Conservation (phyloP, 2,888 invertebrate genomes). For the Nephrotoma guestfalica region DNA sequence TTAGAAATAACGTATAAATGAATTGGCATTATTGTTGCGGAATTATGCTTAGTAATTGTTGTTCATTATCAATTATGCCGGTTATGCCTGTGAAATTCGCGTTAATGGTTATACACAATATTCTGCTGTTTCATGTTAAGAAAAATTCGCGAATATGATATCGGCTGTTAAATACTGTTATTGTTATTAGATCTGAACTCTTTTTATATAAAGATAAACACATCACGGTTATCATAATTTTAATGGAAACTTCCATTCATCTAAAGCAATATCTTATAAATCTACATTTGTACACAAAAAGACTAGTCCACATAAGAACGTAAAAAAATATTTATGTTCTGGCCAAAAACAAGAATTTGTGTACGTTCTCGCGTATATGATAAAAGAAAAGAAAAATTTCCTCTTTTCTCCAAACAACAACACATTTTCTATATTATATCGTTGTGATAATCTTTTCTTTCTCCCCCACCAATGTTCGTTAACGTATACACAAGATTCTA, state of each 20-base stretch:
- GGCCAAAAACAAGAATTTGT: background rate
- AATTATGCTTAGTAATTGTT: background rate
- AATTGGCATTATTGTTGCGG: background rate
- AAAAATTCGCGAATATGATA: background rate
- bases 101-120: background rate
- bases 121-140: background rate
- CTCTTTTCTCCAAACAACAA: background rate
- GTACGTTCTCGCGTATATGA: background rate
- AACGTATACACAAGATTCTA: background rate
- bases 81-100: background rate
- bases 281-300: background rate
- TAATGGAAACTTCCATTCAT: background rate
- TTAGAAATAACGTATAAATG: background rate
- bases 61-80: background rate
- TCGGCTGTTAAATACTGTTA: background rate
- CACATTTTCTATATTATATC: background rate
- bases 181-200: background rate
- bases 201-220: background rate
- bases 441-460: background rate
- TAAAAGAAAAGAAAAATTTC: background rate
- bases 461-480: constrained; percentile 1
- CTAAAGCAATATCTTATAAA: background rate
- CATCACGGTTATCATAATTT: background rate
- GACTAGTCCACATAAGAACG: background rate
- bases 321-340: background rate